These are phyloP conservation scores for Perodicticus potto DNA, from an alignment of 2,797 vertebrate species.

Conservation along the genomic window DNA sequence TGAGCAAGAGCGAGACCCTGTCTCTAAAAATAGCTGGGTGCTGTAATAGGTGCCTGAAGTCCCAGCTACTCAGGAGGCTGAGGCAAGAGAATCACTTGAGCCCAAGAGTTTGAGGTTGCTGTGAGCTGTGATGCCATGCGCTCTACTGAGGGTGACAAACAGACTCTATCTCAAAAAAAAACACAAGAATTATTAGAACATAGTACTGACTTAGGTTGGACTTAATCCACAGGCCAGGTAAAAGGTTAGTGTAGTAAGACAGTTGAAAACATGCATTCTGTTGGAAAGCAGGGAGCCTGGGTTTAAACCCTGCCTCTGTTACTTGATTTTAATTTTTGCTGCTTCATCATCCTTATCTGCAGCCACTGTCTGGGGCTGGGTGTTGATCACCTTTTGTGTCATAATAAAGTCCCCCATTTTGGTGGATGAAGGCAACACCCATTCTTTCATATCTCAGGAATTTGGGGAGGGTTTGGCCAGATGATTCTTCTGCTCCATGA, in stretches of 20 bases:
- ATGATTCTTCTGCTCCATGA: background rate
- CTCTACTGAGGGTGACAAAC: too few species aligned
- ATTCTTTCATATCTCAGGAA: background rate
- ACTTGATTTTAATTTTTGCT: conserved; percentile 1
- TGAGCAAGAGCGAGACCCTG: too few species aligned
- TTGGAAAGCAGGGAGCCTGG: background rate
- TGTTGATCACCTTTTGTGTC: background rate
- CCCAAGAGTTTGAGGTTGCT: too few species aligned
- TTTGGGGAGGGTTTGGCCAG: background rate
- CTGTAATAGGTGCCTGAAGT: too few species aligned
- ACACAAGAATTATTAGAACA: background rate
- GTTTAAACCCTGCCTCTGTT: background rate
- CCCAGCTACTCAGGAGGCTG: too few species aligned
- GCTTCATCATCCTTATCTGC: background rate
- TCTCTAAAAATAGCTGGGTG: too few species aligned
- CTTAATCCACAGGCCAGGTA: too few species aligned
- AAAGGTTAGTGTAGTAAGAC: background rate
- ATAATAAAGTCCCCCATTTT: background rate
- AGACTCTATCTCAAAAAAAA: too few species aligned
- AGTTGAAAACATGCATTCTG: background rate
- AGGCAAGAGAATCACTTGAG: too few species aligned
- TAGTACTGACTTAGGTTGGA: background rate
- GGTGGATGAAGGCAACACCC: background rate
- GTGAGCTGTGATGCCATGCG: too few species aligned
- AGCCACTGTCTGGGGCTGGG: background rate